Conservation (phyloP, 2,113 vertebrate species). For the Herpetotheres cachinnans region DNA sequence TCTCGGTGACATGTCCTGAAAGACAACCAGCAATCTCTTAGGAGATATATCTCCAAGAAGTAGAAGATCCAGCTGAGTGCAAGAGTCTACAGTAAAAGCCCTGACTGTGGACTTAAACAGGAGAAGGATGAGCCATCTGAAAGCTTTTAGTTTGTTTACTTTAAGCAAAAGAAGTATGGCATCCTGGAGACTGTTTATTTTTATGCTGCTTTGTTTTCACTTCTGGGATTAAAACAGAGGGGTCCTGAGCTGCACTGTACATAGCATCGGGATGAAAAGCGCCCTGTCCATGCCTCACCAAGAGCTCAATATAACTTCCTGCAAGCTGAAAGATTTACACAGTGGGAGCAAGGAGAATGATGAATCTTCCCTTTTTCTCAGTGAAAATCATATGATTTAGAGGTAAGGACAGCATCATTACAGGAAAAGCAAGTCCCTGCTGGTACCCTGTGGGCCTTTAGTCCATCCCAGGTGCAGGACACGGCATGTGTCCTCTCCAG, state of each 20-base stretch:
- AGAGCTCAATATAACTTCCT: neutral
- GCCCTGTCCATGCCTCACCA: neutral
- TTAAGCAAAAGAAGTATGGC: neutral
- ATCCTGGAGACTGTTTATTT: neutral
- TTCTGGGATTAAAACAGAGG: neutral
- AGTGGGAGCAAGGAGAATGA: neutral
- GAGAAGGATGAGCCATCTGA: neutral
- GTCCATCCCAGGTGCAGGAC: neutral
- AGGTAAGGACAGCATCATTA: neutral
- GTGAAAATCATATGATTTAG: neutral
- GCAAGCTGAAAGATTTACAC: neutral
- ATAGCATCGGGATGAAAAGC: neutral
- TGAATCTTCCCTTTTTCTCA: neutral
- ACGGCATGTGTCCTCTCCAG: neutral
- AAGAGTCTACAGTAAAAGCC: neutral
- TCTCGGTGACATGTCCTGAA: neutral
- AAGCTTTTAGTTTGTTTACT: neutral
- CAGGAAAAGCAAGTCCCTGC: neutral
- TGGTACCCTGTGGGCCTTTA: neutral
- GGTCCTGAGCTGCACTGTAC: neutral
- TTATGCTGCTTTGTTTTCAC: neutral
- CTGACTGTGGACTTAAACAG: neutral
- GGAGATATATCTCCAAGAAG: neutral
- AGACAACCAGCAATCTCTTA: neutral
- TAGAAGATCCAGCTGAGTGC: neutral